Percentiles rank a stretch among this genome's conserved stretches.
Conservation (phyloP, 1,140 invertebrate species). For the Temnothorax curvispinosus region DNA sequence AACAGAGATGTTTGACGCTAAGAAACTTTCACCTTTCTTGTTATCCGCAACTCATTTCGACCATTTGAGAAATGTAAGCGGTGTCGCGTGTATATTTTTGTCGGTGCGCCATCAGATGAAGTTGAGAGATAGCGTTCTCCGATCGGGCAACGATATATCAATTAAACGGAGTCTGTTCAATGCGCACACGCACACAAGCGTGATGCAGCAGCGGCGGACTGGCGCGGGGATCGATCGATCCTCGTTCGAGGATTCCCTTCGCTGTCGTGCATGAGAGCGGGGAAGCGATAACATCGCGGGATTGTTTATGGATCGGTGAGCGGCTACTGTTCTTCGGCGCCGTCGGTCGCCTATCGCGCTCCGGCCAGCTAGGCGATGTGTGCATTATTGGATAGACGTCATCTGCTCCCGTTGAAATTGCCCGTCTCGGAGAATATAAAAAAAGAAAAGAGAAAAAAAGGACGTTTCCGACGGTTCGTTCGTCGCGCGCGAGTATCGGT, state of each 20-base stretch:
- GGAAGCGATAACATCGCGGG: constrained; percentile 60
- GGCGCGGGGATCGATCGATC: constrained; percentile 48
- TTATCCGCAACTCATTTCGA: not conserved
- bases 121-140: constrained; percentile 31
- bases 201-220: not conserved
- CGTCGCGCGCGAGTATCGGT: not conserved
- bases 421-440: constrained; percentile 1
- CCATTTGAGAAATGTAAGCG: constrained; percentile 20
- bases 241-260: constrained; percentile 47
- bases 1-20: not conserved
- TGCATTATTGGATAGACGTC: constrained; percentile 54
- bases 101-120: not conserved
- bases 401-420: constrained; percentile 53
- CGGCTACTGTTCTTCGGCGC: constrained; percentile 45
- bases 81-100: constrained; percentile 22
- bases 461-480: constrained; percentile 15
- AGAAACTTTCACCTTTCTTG: not conserved
- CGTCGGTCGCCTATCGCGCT: constrained; percentile 45
- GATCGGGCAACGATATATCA: constrained; percentile 61
- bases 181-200: not conserved
- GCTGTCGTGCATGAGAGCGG: constrained; percentile 30
- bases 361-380: constrained; percentile 50
- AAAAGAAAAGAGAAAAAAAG: not conserved
- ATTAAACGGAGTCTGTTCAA: constrained; percentile 56
- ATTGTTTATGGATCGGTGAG: constrained; percentile 66